Conservation (phyloP, 1,140 invertebrate species). For the Pollicipes pollicipes region DNA sequence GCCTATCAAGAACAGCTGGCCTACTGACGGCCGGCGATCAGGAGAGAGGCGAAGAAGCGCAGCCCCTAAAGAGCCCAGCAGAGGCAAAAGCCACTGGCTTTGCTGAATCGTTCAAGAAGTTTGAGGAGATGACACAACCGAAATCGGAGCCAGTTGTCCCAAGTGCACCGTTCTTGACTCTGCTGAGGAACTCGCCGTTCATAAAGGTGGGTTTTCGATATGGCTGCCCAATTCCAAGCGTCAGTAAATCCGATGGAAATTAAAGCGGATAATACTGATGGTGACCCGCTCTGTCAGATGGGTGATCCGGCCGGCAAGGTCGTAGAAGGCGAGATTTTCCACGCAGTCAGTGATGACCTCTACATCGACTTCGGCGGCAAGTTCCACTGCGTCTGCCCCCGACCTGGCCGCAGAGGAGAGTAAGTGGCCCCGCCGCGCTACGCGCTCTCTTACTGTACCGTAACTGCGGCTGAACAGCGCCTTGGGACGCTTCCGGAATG, state of each 20-base stretch:
- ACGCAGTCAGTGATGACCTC: slow-evolving; percentile 75
- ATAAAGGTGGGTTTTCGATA: neutral
- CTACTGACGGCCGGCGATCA: no score
- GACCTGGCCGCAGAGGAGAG: slow-evolving; percentile 51
- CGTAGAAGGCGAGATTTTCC: slow-evolving; percentile 71
- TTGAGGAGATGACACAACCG: neutral
- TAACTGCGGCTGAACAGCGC: no score
- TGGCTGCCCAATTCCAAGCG: no score
- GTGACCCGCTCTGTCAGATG: slow-evolving; percentile 36
- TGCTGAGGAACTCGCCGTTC: neutral
- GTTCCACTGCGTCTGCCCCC: slow-evolving; percentile 84
- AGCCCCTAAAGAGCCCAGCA: no score
- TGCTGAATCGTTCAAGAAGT: neutral
- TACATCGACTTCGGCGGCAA: slow-evolving; percentile 99
- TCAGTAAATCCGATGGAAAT: no score
- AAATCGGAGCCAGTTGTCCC: neutral
- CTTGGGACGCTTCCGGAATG: no score
- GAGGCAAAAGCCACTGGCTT: no score
- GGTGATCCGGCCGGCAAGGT: slow-evolving; percentile 72
- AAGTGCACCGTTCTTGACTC: neutral
- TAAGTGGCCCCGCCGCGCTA: slow-evolving; percentile 20
- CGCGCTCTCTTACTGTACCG: no score
- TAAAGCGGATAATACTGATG: no score
- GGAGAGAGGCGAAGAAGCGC: no score
- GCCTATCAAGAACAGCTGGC: no score